Evolutionary conservation across 2,797 vertebrate species (phyloP).

Genomic region (Gambusia yucatana): DNA sequence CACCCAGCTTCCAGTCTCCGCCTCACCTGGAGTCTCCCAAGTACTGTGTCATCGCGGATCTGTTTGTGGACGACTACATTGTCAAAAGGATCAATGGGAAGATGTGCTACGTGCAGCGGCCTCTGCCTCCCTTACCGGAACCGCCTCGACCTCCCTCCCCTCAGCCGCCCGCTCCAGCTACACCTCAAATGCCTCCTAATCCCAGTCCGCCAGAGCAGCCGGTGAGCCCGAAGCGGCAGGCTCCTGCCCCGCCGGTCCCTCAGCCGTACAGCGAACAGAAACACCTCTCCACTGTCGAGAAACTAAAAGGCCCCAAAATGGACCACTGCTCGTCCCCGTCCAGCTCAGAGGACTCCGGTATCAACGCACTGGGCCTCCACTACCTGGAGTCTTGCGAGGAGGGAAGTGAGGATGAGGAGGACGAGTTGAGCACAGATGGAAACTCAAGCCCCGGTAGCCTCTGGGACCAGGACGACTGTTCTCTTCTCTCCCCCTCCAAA

Average conservation of each 20-base stretch:
- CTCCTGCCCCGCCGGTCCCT: slow-evolving; percentile 50
- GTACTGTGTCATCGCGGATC: slow-evolving; percentile 93
- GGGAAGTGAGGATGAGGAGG: slow-evolving; percentile 79
- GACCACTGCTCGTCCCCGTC: slow-evolving; percentile 96
- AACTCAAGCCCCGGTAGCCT: slow-evolving; percentile 91
- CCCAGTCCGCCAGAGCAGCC: slow-evolving; percentile 40
- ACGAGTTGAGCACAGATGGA: slow-evolving; percentile 80
- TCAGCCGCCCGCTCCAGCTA: slow-evolving; percentile 46
- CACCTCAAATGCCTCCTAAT: slow-evolving; percentile 42
- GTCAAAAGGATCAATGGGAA: slow-evolving; percentile 98
- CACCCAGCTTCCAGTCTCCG: slow-evolving; percentile 90
- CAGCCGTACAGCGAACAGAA: slow-evolving; percentile 66
- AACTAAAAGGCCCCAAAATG: slow-evolving; percentile 88
- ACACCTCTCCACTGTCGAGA: slow-evolving; percentile 68
- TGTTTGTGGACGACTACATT: slow-evolving; percentile 95
- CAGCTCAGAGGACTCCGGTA: slow-evolving; percentile 97
- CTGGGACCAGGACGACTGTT: slow-evolving; percentile 93
- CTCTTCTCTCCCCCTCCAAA: slow-evolving; percentile 92
- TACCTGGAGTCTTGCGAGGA: slow-evolving; percentile 93
- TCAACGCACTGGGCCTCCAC: slow-evolving; percentile 93
- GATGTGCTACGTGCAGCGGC: slow-evolving; percentile 98
- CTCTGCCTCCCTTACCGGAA: slow-evolving; percentile 77
- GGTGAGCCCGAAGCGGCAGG: slow-evolving; percentile 28
- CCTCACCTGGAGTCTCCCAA: slow-evolving; percentile 90
- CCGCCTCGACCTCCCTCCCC: slow-evolving; percentile 62